phyloP scores from a whole-genome alignment of 2,797 vertebrate species.

The Danio albolineatus region DNA sequence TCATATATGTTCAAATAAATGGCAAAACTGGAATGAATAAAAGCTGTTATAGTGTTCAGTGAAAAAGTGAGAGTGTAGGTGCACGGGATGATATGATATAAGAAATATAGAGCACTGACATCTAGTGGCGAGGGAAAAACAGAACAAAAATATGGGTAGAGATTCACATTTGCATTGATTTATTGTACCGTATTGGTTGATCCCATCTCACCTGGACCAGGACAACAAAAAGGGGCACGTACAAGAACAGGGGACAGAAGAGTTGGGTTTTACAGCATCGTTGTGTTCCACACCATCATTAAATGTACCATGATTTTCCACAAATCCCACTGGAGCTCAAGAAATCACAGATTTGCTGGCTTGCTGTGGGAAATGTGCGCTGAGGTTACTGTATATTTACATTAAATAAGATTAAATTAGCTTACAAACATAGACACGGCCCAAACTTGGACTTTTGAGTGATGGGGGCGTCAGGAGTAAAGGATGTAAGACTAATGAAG shows the following conservation, averaged over 20 bases:
- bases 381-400: constrained; percentile 62
- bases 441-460: constrained; percentile 39
- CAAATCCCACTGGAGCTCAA: constrained; percentile 23
- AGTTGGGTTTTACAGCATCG: constrained; percentile 59
- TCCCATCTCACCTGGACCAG: constrained; percentile 51
- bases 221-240: constrained; percentile 35
- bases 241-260: neutral
- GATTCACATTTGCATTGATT: constrained; percentile 32
- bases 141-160: neutral
- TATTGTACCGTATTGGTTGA: constrained; percentile 63
- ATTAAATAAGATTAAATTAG: constrained; percentile 68
- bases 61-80: too few relatives aligned
- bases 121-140: constrained; percentile 65
- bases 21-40: constrained; percentile 75
- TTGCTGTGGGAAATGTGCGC: constrained; percentile 16
- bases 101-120: constrained; percentile 62
- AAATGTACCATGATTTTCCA: constrained; percentile 58
- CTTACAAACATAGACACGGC: constrained; percentile 38
- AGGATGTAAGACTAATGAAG: constrained; percentile 32
- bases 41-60: too few relatives aligned
- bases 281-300: constrained; percentile 55
- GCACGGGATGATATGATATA: too few relatives aligned
- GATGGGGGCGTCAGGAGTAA: constrained; percentile 9
- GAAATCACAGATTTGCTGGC: constrained; percentile 20
- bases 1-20: constrained; percentile 71